These are phyloP conservation scores for Spermophilus dauricus DNA, from an alignment of 2,113 vertebrate species.

Conservation along the genomic window DNA sequence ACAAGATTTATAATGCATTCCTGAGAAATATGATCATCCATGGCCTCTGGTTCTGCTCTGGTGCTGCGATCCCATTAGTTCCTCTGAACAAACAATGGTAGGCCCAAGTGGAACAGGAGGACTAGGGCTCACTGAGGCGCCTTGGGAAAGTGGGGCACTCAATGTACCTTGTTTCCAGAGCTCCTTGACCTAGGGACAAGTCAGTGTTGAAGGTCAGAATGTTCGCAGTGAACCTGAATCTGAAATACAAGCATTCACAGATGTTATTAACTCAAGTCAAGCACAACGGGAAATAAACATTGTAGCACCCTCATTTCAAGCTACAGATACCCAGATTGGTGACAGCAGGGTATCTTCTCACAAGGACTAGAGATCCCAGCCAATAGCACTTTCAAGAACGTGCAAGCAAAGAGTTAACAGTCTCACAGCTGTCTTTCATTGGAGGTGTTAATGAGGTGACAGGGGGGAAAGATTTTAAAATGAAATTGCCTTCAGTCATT, in stretches of 20 bases:
- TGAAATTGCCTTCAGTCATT: constrained; percentile 78
- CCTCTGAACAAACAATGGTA: background rate
- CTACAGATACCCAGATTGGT: constrained; percentile 82
- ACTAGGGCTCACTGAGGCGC: background rate
- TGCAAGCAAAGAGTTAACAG: constrained; percentile 86
- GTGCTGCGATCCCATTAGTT: background rate
- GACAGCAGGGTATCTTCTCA: constrained; percentile 85
- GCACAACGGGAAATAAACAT: constrained; percentile 44
- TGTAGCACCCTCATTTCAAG: constrained; percentile 71
- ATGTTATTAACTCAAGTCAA: background rate
- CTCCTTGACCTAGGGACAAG: background rate
- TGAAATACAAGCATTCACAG: background rate
- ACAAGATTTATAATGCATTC: constrained; percentile 55
- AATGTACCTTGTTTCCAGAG: background rate
- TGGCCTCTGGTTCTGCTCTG: background rate
- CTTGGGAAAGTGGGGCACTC: background rate
- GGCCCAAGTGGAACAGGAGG: background rate
- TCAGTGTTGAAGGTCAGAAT: background rate
- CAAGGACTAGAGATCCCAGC: constrained; percentile 79
- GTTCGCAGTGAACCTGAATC: background rate
- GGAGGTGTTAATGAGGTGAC: constrained; percentile 86
- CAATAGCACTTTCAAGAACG: constrained; percentile 83
- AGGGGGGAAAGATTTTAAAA: constrained; percentile 81
- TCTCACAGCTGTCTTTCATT: constrained; percentile 84
- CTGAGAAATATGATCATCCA: background rate